phyloP scores from a whole-genome alignment of 2,113 vertebrate species.

The Siniperca knerii region DNA sequence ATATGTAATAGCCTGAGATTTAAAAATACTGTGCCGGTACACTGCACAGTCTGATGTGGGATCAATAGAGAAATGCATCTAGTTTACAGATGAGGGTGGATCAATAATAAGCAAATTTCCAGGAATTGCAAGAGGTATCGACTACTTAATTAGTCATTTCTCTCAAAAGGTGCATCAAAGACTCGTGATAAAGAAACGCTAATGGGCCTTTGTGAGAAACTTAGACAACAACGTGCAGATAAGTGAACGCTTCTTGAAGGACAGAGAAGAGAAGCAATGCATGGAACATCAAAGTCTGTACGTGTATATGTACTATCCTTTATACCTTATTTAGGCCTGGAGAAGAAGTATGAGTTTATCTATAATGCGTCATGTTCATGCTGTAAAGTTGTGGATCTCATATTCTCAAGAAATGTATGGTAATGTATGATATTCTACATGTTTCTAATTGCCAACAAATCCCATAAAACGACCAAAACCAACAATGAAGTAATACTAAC shows the following conservation, averaged over 20 bases:
- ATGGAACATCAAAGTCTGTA: constrained; percentile 14
- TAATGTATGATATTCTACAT: background rate
- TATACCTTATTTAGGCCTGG: background rate
- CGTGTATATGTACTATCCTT: background rate
- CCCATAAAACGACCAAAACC: background rate
- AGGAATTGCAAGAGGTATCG: constrained; percentile 78
- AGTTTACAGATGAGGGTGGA: constrained; percentile 78
- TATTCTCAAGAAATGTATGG: background rate
- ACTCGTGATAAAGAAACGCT: constrained; percentile 61
- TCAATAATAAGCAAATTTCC: constrained; percentile 87
- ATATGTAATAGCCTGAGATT: constrained; percentile 84
- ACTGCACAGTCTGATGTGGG: constrained; percentile 77
- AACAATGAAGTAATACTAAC: no score
- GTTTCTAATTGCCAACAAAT: background rate
- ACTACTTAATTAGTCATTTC: constrained; percentile 84
- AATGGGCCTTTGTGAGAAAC: constrained; percentile 59
- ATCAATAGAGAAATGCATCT: constrained; percentile 84
- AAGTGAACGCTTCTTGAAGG: constrained; percentile 22
- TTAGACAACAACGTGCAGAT: constrained; percentile 39
- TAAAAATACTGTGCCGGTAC: constrained; percentile 82
- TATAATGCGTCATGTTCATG: background rate
- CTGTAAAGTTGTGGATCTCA: background rate
- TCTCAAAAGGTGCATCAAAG: constrained; percentile 75
- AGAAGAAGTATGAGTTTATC: background rate
- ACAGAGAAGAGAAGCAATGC: constrained; percentile 8